These are phyloP conservation scores for Oreochromis tanganicae DNA, from an alignment of 2,113 vertebrate species.

Conservation along the genomic window DNA sequence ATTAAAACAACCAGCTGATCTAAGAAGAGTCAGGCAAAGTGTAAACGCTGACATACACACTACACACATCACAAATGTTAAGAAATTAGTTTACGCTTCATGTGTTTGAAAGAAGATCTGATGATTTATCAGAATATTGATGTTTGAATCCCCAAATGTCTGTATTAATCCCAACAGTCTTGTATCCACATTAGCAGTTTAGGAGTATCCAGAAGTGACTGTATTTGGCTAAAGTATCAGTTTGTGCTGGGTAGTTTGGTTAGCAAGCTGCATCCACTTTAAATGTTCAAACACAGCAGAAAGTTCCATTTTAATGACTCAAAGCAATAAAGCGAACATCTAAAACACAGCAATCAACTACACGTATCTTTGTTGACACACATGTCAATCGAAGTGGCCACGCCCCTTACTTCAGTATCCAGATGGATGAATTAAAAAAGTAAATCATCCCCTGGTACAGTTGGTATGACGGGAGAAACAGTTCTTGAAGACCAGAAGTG, in stretches of 20 bases:
- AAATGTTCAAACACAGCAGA: not conserved
- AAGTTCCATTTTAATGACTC: not conserved
- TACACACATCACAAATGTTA: not conserved
- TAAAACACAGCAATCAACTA: not conserved
- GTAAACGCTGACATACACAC: not conserved
- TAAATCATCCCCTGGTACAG: no score
- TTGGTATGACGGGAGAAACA: not conserved
- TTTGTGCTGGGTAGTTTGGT: not conserved
- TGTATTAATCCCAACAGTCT: not conserved
- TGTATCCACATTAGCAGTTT: not conserved
- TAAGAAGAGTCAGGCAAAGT: not conserved
- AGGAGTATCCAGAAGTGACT: not conserved
- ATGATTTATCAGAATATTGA: not conserved
- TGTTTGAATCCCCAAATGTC: not conserved
- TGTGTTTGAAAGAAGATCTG: not conserved
- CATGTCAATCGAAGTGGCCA: no score
- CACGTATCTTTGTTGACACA: not conserved
- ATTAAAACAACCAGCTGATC: not conserved
- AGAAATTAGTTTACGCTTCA: not conserved
- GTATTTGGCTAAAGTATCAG: fast-evolving
- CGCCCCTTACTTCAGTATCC: no score
- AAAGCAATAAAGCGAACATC: not conserved
- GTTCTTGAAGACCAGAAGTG: not conserved
- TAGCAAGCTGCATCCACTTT: not conserved
- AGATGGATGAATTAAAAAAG: no score